A percentile compares a stretch with the other conserved stretches of the same genome.
phyloP scores from a whole-genome alignment of 2,888 invertebrate species.

The Drosophila paramelanica region DNA sequence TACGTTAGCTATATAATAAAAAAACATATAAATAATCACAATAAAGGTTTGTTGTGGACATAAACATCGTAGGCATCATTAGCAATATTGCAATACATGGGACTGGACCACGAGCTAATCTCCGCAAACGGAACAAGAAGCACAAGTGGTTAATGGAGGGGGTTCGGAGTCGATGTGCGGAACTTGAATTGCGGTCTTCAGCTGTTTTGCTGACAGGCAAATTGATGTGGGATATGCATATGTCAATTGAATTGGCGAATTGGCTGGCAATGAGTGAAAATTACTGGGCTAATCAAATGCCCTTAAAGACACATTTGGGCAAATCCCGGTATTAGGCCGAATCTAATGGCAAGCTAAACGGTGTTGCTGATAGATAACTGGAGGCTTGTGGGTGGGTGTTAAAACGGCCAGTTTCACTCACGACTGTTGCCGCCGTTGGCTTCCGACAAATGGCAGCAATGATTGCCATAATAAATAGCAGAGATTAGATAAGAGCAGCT shows the following conservation, averaged over 20 bases:
- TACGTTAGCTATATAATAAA: no score
- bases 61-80: no score
- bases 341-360: slow-evolving; percentile 31
- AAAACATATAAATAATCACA: no score
- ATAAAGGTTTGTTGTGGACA: no score
- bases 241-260: slow-evolving; percentile 27
- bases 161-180: background rate
- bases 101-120: background rate
- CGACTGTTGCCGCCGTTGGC: slow-evolving; percentile 65
- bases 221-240: slow-evolving; percentile 25
- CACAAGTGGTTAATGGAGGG: background rate
- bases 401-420: slow-evolving; percentile 72
- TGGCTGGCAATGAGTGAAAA: slow-evolving; percentile 44
- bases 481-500: slow-evolving; percentile 59
- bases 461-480: slow-evolving; percentile 52
- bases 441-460: slow-evolving; percentile 70
- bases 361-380: slow-evolving; percentile 9
- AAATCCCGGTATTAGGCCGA: slow-evolving; percentile 16
- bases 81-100: no score
- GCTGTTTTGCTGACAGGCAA: slow-evolving; percentile 27
- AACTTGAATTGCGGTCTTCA: slow-evolving; percentile 4
- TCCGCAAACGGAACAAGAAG: background rate
- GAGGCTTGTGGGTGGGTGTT: slow-evolving; percentile 34
- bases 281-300: slow-evolving; percentile 31
- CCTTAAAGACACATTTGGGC: slow-evolving; percentile 31